phyloP scores from a whole-genome alignment of 1,140 invertebrate species.

The Lerema accius region DNA sequence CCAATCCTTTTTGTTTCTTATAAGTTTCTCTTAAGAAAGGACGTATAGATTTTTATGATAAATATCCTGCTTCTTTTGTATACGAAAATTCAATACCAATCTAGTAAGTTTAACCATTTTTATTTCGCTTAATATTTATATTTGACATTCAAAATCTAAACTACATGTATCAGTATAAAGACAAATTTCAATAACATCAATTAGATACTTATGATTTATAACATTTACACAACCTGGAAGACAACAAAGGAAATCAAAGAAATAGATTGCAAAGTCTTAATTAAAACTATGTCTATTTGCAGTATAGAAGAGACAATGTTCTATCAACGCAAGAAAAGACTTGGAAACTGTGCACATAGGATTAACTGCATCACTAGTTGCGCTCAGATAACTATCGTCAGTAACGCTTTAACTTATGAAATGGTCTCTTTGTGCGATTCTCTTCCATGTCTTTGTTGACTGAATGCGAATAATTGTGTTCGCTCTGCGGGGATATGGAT shows the following conservation, averaged over 20 bases:
- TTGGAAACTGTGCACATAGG: constrained; percentile 67
- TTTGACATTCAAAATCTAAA: no score
- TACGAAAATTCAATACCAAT: not conserved
- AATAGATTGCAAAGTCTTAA: not conserved
- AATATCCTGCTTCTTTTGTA: not conserved
- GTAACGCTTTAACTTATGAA: constrained; percentile 74
- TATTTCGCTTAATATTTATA: no score
- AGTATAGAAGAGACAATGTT: constrained; percentile 46
- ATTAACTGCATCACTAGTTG: constrained; percentile 78
- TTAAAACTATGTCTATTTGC: not conserved
- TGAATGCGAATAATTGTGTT: constrained; percentile 74
- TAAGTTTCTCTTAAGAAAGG: constrained; percentile 1
- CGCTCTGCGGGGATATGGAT: constrained; percentile 66
- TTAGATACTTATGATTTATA: no score
- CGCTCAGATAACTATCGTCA: constrained; percentile 71
- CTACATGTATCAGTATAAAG: no score
- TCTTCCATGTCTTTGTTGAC: constrained; percentile 67
- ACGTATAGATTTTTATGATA: constrained; percentile 11
- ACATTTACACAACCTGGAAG: no score
- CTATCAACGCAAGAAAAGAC: constrained; percentile 58
- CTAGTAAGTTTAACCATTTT: not conserved
- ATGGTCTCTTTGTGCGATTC: constrained; percentile 70
- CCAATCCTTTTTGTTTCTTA: constrained; percentile 14
- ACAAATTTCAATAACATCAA: no score
- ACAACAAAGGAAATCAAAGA: not conserved